Evolutionary conservation across 2,888 invertebrate species (phyloP), one percentile per base, ranked within the genome.

Genomic region (Sussaba pulchella): DNA sequence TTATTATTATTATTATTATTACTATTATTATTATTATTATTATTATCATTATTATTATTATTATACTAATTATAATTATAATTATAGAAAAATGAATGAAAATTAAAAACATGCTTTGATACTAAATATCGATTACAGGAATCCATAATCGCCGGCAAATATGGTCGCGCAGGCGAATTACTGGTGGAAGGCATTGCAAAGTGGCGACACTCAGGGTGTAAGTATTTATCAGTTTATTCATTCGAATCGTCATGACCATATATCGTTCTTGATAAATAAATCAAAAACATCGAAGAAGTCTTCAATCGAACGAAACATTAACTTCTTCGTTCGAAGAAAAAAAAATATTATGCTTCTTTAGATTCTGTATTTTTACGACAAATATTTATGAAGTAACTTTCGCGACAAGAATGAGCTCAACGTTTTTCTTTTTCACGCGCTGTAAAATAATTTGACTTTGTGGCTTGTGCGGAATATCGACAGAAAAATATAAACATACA

Each of bases 171-270:
- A 82, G 75, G 81, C 84, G n/a, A 90, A 88, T 43, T 85, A 88
- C 54, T 91, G 91, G 89, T 91, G 91, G 91, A 91, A 89, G 75
- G 80, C 87, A 17, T 78, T 90, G 41, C 84, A 84, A 10, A 85
- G 84, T 10, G 88, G 85, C 41, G 87, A 88, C 64, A 85, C 87
- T 59, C 91, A 88, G 84, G 88, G 89, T 77, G 91, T 91, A 89
- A 91, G 91, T 84, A 77, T 39, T 50, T 9, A 5, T 12, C 5
- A 14, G 10, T 17, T 70, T 39, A 4, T 52, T 39, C 9, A 17
- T 26, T 26, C 2, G 24, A 47, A 45, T 26, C 47, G 17, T 31
- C 17, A 57, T 17, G 2, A 57, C 14, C 6, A 31, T 57, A 36
- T 6, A 26, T 31, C 8, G 8, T 26, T 31, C 2, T 5, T 31